Evolutionary conservation across 1,140 invertebrate species (phyloP).

Genomic region (Ceratina calcarata): DNA sequence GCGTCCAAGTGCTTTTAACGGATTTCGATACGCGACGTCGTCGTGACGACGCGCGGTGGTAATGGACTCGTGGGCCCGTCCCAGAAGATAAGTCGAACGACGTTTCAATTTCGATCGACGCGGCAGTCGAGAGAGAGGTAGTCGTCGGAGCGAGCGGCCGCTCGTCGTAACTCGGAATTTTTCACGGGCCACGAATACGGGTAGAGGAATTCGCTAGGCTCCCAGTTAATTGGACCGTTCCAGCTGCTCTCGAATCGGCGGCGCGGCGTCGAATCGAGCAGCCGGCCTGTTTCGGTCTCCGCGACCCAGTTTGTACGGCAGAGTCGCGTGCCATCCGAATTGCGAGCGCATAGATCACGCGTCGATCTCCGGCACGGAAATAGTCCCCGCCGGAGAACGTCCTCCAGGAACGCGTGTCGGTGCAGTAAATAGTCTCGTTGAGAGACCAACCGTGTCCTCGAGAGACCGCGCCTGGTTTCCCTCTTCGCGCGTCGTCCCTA

Average conservation of each 20-base stretch:
- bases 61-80: constrained; percentile 12
- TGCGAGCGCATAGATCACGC: constrained; percentile 19
- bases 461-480: no score
- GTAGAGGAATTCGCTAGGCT: constrained; percentile 32
- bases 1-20: constrained; percentile 17
- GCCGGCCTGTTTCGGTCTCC: no score
- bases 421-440: no score
- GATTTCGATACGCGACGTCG: background rate
- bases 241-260: background rate
- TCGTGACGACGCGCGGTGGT: background rate
- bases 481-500: no score
- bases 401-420: no score
- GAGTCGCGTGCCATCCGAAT: constrained; percentile 28
- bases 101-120: constrained; percentile 32
- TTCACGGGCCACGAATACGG: background rate
- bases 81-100: background rate
- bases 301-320: constrained; percentile 12
- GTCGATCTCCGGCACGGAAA: background rate
- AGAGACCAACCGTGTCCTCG: no score
- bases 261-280: background rate
- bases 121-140: background rate
- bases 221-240: constrained; percentile 55
- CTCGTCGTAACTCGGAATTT: no score
- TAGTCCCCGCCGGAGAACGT: background rate
- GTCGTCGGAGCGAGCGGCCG: background rate